Base-by-base conservation (phyloP, 2,888 invertebrate genomes). In the Galeruca laticollis region DNA sequence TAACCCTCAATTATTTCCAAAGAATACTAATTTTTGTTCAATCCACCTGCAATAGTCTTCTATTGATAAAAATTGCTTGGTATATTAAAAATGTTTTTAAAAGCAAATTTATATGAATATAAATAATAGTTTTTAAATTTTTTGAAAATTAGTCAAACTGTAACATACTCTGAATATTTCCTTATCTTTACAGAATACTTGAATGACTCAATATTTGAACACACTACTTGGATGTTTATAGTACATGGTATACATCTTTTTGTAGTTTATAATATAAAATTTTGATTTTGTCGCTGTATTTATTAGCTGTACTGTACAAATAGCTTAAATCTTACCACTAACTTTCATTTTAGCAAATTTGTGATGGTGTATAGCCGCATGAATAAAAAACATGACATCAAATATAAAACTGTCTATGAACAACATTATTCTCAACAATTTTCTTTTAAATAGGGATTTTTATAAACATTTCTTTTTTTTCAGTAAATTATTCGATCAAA, bases 271-370 rank as follows among this genome's bases (percentile, higher is more conserved):
- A 26, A 26, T 59, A 60, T 26, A 60, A 60, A 59, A 60, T 60
- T 60, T 60, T 60, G 60, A 60, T 60, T 60, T 15, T 40, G 26
- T 35, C 60, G n/a, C 33, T 59, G 37, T 59, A 60, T 47, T 47
- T 59, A 60, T 47, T 47, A 47, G 9, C 47, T 15, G 8, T 18
- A 26, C 26, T 26, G 6, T 26, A 26, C 26, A 26, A 26, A 26
- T 26, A 26, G 26, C 26, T 26, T 5, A 26, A 18, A 47, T 47
- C 6, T 47, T 18, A 47, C 47, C 1, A 18, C 18, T 8, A 47
- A 47, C 47, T 47, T 47, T 18, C 47, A 47, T 47, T 47, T 47
- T 47, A 15, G 47, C 26, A 26, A 26, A 26, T 26, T 26, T 26
- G 26, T 26, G 26, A n/a, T n/a, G n/a, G n/a, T n/a, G n/a, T n/a